These are phyloP conservation scores for Nephrotoma appendiculata DNA, from an alignment of 2,888 invertebrate genomes.

Conservation along the genomic window DNA sequence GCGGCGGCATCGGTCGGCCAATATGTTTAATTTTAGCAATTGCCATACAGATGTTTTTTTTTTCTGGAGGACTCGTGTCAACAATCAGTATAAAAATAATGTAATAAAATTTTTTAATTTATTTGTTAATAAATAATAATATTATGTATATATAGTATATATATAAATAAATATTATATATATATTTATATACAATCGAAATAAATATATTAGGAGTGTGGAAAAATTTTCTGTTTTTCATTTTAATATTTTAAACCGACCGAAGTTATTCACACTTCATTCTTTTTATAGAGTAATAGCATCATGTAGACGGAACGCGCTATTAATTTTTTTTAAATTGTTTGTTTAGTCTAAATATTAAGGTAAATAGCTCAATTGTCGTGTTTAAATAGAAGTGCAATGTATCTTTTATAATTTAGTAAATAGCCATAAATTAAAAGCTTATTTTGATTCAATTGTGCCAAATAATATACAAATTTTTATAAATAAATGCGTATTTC, in stretches of 20 bases:
- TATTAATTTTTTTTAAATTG: neutral
- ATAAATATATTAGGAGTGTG: neutral
- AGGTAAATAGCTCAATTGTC: neutral
- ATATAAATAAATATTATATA: neutral
- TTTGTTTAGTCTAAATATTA: neutral
- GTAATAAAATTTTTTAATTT: neutral
- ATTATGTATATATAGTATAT: neutral
- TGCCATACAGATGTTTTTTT: neutral
- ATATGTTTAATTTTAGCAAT: neutral
- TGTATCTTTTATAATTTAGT: neutral
- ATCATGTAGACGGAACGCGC: neutral
- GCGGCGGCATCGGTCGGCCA: slow-evolving; percentile 1
- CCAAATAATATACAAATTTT: neutral
- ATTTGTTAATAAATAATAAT: neutral
- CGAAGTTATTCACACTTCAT: neutral
- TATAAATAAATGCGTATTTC: neutral
- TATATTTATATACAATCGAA: too few species aligned
- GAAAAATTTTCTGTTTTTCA: neutral
- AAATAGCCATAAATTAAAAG: neutral
- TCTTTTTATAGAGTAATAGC: neutral
- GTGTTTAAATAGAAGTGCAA: neutral
- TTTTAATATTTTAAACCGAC: neutral
- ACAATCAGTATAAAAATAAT: neutral
- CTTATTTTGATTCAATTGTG: neutral
- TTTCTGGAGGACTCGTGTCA: neutral